phyloP scores from a whole-genome alignment of 2,797 vertebrate species.

The Karalla daura region DNA sequence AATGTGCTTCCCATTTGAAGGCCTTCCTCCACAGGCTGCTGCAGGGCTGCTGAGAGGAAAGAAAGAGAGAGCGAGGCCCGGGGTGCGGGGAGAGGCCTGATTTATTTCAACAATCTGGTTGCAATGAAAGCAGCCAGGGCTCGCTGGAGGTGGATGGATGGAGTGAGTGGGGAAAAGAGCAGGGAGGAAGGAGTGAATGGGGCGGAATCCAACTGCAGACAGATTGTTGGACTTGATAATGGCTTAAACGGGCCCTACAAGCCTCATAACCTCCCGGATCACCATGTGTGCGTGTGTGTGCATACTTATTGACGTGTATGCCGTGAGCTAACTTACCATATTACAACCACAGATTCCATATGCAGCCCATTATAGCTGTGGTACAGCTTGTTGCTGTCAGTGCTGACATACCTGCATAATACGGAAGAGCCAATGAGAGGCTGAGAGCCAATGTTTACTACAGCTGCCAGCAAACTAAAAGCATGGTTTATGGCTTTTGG shows the following conservation, averaged over 20 bases:
- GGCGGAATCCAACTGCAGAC: conserved; percentile 72
- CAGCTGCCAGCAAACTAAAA: conserved; percentile 25
- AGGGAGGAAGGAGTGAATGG: conserved; percentile 43
- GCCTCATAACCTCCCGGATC: conserved; percentile 5
- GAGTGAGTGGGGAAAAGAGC: conserved; percentile 36
- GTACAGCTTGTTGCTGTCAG: conserved; percentile 27
- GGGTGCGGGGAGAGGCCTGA: conserved; percentile 16
- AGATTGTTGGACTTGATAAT: conserved; percentile 78
- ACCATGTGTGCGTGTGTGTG: conserved; percentile 20
- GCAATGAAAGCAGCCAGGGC: conserved; percentile 60
- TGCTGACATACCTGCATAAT: conserved; percentile 46
- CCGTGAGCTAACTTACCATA: not conserved
- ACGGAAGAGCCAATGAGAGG: conserved; percentile 7
- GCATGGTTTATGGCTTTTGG: conserved; percentile 37
- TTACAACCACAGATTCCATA: conserved; percentile 21
- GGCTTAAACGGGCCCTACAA: conserved; percentile 52
- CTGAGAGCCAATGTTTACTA: conserved; percentile 16
- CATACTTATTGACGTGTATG: not conserved
- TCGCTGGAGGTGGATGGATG: conserved; percentile 56
- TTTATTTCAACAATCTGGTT: conserved; percentile 75
- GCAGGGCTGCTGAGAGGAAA: conserved; percentile 36
- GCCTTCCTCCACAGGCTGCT: conserved; percentile 23
- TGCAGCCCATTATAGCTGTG: conserved; percentile 39
- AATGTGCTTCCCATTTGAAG: conserved; percentile 67
- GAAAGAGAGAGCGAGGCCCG: conserved; percentile 1